Evolutionary conservation across 2,113 vertebrate species (phyloP).

Genomic region (Taxidea taxus): DNA sequence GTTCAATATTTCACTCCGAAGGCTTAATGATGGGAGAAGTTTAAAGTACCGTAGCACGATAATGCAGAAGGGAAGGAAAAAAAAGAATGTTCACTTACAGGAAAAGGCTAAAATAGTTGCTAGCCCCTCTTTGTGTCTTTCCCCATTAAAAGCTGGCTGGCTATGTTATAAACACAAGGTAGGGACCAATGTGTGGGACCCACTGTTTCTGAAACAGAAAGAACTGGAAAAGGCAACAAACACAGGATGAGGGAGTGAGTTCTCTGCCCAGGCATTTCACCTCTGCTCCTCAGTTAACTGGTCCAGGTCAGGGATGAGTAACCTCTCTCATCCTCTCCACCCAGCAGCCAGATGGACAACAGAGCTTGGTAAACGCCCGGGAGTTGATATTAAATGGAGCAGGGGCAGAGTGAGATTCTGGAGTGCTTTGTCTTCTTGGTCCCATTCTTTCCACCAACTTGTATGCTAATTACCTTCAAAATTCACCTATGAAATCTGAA

Average conservation of each 20-base stretch:
- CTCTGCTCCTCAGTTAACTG: not conserved
- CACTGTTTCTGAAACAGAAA: not conserved
- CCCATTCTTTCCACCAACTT: not conserved
- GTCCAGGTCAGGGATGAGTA: not conserved
- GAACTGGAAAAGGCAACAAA: not conserved
- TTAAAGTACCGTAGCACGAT: constrained; percentile 62
- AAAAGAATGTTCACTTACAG: not conserved
- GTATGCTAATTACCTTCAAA: not conserved
- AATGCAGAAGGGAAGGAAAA: constrained; percentile 3
- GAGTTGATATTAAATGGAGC: not conserved
- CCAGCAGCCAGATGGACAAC: not conserved
- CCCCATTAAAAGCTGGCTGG: constrained; percentile 32
- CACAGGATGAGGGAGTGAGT: not conserved
- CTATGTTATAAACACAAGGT: not conserved
- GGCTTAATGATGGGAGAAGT: constrained; percentile 77
- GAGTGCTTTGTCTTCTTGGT: not conserved
- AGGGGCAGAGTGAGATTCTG: not conserved
- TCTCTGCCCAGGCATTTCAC: not conserved
- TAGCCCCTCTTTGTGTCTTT: constrained; percentile 42
- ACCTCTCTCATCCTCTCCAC: not conserved
- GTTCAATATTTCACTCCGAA: constrained; percentile 79
- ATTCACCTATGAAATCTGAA: not conserved
- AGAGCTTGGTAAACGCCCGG: not conserved
- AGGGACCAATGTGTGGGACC: not conserved
- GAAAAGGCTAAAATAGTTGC: not conserved